Evolutionary conservation across 2,797 vertebrate genomes (phyloP), one percentile per base, ranked within the genome.

Genomic region (Brachyrhaphis roseni): DNA sequence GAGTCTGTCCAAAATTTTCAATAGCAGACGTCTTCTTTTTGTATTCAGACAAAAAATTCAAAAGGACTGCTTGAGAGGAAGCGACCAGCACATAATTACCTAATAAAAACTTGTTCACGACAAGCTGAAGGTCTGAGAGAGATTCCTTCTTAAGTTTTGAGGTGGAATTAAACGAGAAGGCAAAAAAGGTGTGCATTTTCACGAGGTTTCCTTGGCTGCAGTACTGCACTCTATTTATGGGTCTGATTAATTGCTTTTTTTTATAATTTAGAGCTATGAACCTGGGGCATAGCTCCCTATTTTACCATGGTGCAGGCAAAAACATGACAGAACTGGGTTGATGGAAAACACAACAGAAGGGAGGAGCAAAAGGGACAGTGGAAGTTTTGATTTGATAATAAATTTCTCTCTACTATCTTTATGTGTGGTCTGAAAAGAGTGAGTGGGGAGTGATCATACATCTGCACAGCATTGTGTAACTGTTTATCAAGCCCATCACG

Each of bases 191-290:
- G 86, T 94, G 74, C 46, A 85, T 88, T 96, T 96, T 95, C 94
- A 95, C 59, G 71, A 93, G 91, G 90, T 94, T 94, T 95, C 90
- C 85, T 91, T 39, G 76, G 88, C 91, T 81, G 84, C 80, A 64
- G 79, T 4, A 81, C 85, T 84, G 80, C 75, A 8, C 76, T 86
- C 75, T 80, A 93, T 94, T 96, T 94, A 94, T 93, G 87, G 79
- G 68, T 84, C 88, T 94, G 91, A 95, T 94, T 92, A 94, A 95
- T 95, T 91, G 86, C 86, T 89, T 92, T 94, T 94, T 92, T 87
- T 78, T 82, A 94, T 94, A 93, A 95, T 94, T 94, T 91, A 87
- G 76, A 84, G 81, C 86, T 89, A 87, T 68, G 71, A 57, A 77
- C 87, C 82, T 28, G 51, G 75, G 78, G 81, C 77, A 68, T 74